Evolutionary conservation across 2,797 vertebrate species (phyloP), one percentile per base, ranked within the genome.

Genomic region (Pterois miles): DNA sequence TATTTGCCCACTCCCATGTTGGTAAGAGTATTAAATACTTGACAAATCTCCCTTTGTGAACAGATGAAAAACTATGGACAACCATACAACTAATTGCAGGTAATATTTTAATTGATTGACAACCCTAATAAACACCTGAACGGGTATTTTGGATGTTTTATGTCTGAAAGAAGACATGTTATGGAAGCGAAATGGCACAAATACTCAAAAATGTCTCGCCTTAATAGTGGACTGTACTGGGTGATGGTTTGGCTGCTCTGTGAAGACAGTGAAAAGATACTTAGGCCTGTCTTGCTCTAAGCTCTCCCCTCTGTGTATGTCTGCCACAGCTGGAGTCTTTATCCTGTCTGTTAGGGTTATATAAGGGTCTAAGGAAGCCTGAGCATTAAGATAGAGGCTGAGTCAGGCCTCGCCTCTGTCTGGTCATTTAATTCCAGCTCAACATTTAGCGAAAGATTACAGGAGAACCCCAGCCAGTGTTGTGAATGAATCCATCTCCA

Each of bases 361-460:
- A 75, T 91, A 89, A 92, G 71, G 43, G 68, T 80, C 62, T 65
- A 57, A 90, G 84, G 52, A 84, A 80, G 87, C 78, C 75, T 71
- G 81, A 76, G 83, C 82, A 85, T 89, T 86, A 86, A 91, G 90
- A 88, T 75, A 86, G 62, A 67, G 67, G 72, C 78, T 84, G 90
- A 90, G 73, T 91, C 83, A 86, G 90, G 73, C 70, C 54, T 83
- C 20, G 43, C 46, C 59, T 78, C 83, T 76, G 85, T 89, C 85
- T 87, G 76, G 72, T 81, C 83, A 84, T 89, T 92, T 92, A 84
- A 86, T 87, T 89, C 81, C 80, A 71, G 80, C 74, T 85, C 69
- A 74, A 66, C 83, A 74, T 89, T 89, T 81, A 81, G 78, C 56
- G 11, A 78, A 73, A 87, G 86, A 91, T 91, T 89, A 87, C 46